Percentiles rank a stretch among this genome's conserved stretches.
These are phyloP conservation scores for Pedetes capensis DNA, from an alignment of 2,113 vertebrate species.

Conservation along the genomic window DNA sequence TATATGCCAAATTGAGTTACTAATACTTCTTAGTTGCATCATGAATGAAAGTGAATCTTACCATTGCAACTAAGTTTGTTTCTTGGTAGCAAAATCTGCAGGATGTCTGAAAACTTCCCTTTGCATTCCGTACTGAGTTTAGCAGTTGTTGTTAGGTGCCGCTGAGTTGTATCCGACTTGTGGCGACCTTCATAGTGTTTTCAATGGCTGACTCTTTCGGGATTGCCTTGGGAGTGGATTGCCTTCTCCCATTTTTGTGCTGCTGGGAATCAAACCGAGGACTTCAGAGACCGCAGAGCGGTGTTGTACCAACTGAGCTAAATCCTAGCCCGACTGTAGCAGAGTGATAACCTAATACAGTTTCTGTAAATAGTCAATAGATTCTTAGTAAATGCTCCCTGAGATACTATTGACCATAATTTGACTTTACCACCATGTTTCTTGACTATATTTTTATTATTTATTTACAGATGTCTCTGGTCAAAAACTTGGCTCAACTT, in stretches of 20 bases:
- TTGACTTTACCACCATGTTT: background rate
- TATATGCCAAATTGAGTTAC: background rate
- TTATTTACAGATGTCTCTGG: background rate
- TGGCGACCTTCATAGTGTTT: too few species aligned
- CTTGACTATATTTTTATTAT: background rate
- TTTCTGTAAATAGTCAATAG: background rate
- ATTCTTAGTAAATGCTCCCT: background rate
- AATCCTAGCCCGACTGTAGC: too few species aligned
- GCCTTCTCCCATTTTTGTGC: too few species aligned
- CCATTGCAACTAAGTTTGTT: background rate
- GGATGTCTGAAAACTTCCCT: background rate
- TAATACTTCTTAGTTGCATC: background rate
- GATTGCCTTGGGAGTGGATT: too few species aligned
- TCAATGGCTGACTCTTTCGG: too few species aligned
- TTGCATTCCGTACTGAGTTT: background rate
- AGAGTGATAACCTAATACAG: background rate
- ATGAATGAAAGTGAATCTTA: background rate
- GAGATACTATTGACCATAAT: background rate
- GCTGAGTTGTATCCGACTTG: too few species aligned
- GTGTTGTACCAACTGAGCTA: too few species aligned
- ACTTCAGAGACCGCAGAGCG: too few species aligned
- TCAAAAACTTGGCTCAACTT: background rate
- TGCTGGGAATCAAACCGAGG: too few species aligned
- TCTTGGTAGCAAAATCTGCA: too few species aligned
- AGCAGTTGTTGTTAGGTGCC: too few species aligned